Evolutionary conservation across 1,140 invertebrate genomes (phyloP).

Genomic region (Drosophila parvula): DNA sequence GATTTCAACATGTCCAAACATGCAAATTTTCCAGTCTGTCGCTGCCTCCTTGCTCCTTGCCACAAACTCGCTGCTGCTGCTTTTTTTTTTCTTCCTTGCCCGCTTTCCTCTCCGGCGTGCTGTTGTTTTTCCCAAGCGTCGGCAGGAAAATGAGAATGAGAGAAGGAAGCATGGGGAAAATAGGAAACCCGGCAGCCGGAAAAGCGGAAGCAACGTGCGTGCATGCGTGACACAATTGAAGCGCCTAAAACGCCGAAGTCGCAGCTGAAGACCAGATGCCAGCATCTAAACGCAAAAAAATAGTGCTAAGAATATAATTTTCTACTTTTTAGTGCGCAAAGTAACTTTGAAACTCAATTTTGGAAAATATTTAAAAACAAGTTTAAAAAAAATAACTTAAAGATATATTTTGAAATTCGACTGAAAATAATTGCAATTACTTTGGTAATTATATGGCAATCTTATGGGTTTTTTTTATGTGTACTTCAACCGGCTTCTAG

Average conservation of each 20-base stretch:
- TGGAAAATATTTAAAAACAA: not conserved
- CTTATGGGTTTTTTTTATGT: not conserved
- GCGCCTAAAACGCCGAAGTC: slow-evolving; percentile 66
- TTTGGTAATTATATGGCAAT: too few relatives aligned
- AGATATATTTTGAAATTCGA: not conserved
- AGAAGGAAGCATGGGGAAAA: slow-evolving; percentile 64
- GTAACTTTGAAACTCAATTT: not conserved
- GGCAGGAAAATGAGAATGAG: slow-evolving; percentile 30
- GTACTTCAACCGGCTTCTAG: slow-evolving; percentile 15
- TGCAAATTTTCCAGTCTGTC: slow-evolving; percentile 83
- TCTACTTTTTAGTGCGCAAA: not conserved
- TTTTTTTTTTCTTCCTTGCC: slow-evolving; percentile 7
- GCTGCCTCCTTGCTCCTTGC: slow-evolving; percentile 53
- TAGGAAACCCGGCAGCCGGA: slow-evolving; percentile 79
- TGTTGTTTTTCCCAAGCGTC: slow-evolving; percentile 50
- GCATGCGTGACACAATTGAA: slow-evolving; percentile 82
- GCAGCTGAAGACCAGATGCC: slow-evolving; percentile 18
- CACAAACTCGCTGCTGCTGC: slow-evolving; percentile 6
- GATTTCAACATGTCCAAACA: slow-evolving; percentile 82
- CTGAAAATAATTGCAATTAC: not conserved
- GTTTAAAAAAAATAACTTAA: not conserved
- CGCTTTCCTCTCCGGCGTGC: slow-evolving; percentile 29
- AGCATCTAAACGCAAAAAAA: slow-evolving; percentile 10
- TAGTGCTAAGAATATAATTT: not conserved
- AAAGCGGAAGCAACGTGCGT: slow-evolving; percentile 81